A percentile compares a stretch with the other conserved stretches of the same genome.
These are phyloP conservation scores for Myiagra hebetior DNA, from an alignment of 2,113 vertebrate genomes.

Conservation along the genomic window DNA sequence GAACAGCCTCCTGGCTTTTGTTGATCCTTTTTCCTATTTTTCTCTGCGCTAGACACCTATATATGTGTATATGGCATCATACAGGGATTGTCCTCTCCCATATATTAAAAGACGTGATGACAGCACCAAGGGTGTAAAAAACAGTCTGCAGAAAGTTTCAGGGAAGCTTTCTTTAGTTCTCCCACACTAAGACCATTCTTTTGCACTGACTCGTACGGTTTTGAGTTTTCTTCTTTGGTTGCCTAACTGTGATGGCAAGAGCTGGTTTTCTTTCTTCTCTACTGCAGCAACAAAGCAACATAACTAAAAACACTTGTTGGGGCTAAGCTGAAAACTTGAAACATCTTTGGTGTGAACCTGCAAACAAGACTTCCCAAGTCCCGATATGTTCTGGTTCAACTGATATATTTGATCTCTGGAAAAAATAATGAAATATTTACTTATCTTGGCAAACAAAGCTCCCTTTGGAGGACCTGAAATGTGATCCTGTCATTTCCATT, in stretches of 20 bases:
- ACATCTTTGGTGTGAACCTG: constrained; percentile 51
- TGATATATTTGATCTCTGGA: not conserved
- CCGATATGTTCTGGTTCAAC: not conserved
- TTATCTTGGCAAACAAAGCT: constrained; percentile 4
- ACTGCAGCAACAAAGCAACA: not conserved
- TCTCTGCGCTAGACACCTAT: not conserved
- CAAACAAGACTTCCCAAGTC: constrained; percentile 42
- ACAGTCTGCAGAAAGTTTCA: not conserved
- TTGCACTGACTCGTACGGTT: not conserved
- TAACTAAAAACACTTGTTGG: constrained; percentile 25
- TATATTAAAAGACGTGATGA: not conserved
- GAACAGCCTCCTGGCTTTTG: not conserved
- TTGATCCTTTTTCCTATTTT: not conserved
- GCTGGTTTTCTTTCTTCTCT: not conserved
- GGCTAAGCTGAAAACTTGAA: constrained; percentile 27
- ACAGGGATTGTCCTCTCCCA: not conserved
- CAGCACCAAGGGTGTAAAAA: not conserved
- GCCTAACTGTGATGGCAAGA: not conserved
- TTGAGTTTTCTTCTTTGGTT: not conserved
- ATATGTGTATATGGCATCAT: too few species aligned
- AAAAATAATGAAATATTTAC: constrained; percentile 27
- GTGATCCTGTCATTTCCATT: not conserved
- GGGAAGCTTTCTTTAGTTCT: not conserved
- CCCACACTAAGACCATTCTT: not conserved
- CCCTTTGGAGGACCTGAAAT: constrained; percentile 12